Evolutionary conservation across 1,140 invertebrate genomes (phyloP).

Genomic region (Bilobella aurantiaca): DNA sequence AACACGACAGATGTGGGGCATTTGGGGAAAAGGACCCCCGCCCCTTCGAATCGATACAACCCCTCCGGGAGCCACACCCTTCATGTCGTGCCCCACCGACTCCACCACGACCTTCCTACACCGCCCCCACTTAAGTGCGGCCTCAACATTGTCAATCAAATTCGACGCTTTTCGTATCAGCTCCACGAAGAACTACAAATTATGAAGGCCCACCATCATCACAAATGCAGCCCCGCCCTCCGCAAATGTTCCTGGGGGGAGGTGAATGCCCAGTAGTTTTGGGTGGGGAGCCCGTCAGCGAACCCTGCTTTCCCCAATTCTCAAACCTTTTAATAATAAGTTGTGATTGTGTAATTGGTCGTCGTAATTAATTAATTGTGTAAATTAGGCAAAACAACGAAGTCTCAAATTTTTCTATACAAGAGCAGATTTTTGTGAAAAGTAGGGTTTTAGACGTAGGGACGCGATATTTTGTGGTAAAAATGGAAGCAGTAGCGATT

Average conservation of each 20-base stretch:
- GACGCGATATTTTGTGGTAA: no score
- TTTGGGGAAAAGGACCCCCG: background rate
- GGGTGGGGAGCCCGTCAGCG: background rate
- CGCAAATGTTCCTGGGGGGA: constrained; percentile 30
- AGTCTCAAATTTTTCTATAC: no score
- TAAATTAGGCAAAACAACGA: no score
- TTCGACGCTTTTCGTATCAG: constrained; percentile 32
- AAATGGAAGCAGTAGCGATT: no score
- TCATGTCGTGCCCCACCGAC: background rate
- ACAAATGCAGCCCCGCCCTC: constrained; percentile 19
- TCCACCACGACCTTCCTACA: background rate
- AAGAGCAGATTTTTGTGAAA: no score
- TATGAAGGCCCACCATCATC: constrained; percentile 22
- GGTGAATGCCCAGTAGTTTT: constrained; percentile 1
- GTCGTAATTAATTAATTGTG: no score
- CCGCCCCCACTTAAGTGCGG: constrained; percentile 18
- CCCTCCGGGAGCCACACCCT: background rate
- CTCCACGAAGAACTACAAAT: constrained; percentile 36
- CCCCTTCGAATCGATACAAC: background rate
- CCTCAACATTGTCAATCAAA: constrained; percentile 30
- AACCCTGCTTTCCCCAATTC: background rate
- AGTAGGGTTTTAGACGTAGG: no score
- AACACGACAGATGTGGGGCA: background rate
- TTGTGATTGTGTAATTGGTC: no score
- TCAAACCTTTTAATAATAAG: background rate